phyloP scores from a whole-genome alignment of 2,888 invertebrate species.

The Melipona bicolor region DNA sequence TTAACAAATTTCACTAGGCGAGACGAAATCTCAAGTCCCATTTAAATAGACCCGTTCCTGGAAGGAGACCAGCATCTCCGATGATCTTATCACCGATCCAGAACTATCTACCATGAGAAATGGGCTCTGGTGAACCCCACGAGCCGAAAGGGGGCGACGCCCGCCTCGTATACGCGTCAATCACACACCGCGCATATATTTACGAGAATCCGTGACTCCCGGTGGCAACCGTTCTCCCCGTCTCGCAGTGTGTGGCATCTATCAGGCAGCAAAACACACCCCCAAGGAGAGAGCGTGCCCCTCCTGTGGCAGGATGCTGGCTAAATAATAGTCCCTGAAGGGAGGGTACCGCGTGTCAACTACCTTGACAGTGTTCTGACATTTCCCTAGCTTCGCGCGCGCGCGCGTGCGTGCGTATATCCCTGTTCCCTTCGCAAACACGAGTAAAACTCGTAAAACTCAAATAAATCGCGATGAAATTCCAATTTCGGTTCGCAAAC shows the following conservation, averaged over 20 bases:
- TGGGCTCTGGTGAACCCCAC: conserved; percentile 46
- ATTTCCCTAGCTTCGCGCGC: conserved; percentile 64
- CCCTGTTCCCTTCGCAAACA: too few species aligned
- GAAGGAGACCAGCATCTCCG: not conserved
- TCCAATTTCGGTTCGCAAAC: not conserved
- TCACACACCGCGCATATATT: conserved; percentile 84
- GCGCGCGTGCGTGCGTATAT: conserved; percentile 14
- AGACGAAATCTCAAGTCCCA: not conserved
- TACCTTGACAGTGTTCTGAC: conserved; percentile 81
- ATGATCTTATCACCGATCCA: conserved; percentile 30
- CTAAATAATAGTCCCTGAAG: conserved; percentile 82
- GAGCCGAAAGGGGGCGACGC: conserved; percentile 63
- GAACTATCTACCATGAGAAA: conserved; percentile 55
- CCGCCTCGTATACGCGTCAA: conserved; percentile 83
- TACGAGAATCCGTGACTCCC: conserved; percentile 76
- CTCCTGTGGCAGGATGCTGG: conserved; percentile 78
- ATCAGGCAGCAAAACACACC: conserved; percentile 78
- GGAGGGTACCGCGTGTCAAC: conserved; percentile 82
- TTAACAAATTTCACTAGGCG: too few species aligned
- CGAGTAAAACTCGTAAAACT: too few species aligned
- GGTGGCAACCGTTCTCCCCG: conserved; percentile 58
- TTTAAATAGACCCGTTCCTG: not conserved
- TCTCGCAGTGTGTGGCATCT: conserved; percentile 64
- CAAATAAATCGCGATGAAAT: conserved; percentile 4
- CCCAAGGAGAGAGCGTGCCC: conserved; percentile 72